These are phyloP conservation scores for Nylanderia fulva DNA, from an alignment of 1,140 invertebrate species.

Conservation along the genomic window DNA sequence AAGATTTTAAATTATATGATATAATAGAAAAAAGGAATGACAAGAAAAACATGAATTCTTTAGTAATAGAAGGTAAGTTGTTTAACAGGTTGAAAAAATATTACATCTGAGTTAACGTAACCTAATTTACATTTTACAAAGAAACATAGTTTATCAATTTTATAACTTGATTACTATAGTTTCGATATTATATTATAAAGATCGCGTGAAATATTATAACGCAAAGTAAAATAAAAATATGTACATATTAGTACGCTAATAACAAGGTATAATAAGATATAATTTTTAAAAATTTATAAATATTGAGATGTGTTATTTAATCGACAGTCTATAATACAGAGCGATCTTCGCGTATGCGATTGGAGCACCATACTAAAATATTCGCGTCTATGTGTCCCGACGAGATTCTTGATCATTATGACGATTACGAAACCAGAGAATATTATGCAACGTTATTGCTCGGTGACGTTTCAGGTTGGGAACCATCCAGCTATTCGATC, in stretches of 20 bases:
- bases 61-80: neutral
- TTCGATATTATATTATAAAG: neutral
- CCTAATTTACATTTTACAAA: neutral
- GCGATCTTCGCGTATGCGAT: neutral
- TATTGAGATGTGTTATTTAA: neutral
- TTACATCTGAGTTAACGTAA: neutral
- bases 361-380: conserved; percentile 84
- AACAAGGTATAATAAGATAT: conserved; percentile 6
- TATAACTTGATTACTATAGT: neutral
- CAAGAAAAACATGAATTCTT: neutral
- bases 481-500: neutral
- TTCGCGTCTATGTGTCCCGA: conserved; percentile 88
- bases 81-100: neutral
- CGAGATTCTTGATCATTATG: conserved; percentile 87
- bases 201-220: neutral
- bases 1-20: neutral
- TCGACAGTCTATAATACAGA: neutral
- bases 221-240: no score
- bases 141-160: conserved; percentile 1
- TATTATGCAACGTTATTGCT: conserved; percentile 88
- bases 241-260: neutral
- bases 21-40: neutral
- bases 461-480: conserved; percentile 87
- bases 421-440: conserved; percentile 85
- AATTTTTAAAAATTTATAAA: neutral